Percentiles rank a stretch among this genome's conserved stretches.
Conservation (phyloP, 2,797 vertebrate species). For the Thalassophryne amazonica region DNA sequence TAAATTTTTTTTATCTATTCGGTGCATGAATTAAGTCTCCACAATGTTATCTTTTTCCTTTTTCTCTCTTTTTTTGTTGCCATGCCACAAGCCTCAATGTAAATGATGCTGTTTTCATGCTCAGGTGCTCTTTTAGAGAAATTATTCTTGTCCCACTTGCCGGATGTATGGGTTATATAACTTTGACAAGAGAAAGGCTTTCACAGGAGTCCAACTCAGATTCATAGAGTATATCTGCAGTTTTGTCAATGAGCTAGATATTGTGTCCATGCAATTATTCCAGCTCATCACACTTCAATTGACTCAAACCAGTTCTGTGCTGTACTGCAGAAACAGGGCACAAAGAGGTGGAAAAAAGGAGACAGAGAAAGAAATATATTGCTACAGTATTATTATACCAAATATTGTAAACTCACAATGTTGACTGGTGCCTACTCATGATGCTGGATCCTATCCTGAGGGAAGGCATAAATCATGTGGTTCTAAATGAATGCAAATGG, state of each 20-base stretch:
- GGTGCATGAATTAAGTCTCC: no score
- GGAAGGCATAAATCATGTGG: no score
- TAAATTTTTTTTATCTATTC: no score
- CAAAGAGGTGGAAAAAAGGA: no score
- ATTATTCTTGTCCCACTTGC: conserved; percentile 34
- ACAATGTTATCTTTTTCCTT: no score
- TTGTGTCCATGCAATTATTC: conserved; percentile 24
- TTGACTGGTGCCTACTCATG: no score
- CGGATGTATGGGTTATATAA: conserved; percentile 23
- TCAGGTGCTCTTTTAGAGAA: conserved; percentile 43
- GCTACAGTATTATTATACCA: no score
- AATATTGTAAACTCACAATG: no score
- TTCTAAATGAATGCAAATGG: no score
- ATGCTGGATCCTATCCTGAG: no score
- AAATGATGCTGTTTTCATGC: conserved; percentile 16
- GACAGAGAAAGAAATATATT: no score
- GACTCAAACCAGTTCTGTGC: conserved; percentile 11
- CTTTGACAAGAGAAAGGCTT: conserved; percentile 18
- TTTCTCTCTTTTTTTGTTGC: background rate
- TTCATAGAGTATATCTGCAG: background rate
- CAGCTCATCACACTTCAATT: conserved; percentile 30
- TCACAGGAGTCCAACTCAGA: conserved; percentile 19
- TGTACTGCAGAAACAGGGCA: no score
- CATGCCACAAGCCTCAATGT: conserved; percentile 6
- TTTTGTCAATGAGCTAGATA: conserved; percentile 27